A percentile compares a stretch with the other conserved stretches of the same genome.
phyloP scores from a whole-genome alignment of 2,797 vertebrate species.

The Oreochromis grahami region DNA sequence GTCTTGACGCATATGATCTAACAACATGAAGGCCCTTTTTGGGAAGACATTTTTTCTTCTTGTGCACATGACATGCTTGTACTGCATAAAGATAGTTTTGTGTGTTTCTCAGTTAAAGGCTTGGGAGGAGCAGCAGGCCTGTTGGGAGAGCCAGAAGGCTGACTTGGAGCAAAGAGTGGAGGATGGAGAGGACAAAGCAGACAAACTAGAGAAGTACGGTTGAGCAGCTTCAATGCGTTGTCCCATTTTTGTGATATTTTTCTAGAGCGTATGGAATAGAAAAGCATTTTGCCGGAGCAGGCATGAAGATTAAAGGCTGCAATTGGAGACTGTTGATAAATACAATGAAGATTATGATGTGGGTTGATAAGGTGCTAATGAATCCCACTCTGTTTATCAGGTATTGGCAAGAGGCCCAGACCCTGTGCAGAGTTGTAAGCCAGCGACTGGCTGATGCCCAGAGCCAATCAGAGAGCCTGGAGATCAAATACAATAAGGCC shows the following conservation, averaged over 20 bases:
- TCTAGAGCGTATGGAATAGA: not conserved
- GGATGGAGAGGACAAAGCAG: constrained; percentile 85
- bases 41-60: not conserved
- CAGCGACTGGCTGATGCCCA: constrained; percentile 88
- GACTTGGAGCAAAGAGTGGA: constrained; percentile 82
- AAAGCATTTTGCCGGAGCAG: not conserved
- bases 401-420: constrained; percentile 91
- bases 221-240: not conserved
- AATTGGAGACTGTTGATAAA: not conserved
- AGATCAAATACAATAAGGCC: constrained; percentile 87
- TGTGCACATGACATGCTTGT: not conserved
- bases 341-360: not conserved
- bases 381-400: constrained; percentile 37
- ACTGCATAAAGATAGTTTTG: not conserved
- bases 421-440: constrained; percentile 86
- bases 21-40: not conserved
- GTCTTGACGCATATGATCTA: not conserved
- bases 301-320: not conserved
- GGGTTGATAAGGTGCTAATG: not conserved
- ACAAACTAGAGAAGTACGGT: constrained; percentile 85
- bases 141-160: constrained; percentile 76
- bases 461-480: constrained; percentile 84
- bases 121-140: constrained; percentile 69
- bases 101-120: constrained; percentile 74
- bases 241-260: not conserved